phyloP scores from a whole-genome alignment of 2,113 vertebrate species.

The Chionomys nivalis region DNA sequence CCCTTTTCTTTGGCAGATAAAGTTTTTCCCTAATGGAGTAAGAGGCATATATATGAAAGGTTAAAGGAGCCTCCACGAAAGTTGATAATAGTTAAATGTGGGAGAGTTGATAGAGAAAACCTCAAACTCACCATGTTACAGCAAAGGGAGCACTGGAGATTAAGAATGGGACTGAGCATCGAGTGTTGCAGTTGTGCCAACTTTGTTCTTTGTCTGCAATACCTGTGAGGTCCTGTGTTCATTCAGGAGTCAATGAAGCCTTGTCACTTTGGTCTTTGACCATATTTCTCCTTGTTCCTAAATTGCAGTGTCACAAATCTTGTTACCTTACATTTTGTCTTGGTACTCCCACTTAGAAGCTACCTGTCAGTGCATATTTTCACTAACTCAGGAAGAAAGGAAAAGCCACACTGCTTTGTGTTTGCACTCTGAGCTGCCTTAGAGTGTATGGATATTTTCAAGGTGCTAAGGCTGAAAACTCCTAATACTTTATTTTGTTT shows the following conservation, averaged over 20 bases:
- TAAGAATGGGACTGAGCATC: background rate
- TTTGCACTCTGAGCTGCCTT: background rate
- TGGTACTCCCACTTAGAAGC: background rate
- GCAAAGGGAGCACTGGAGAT: background rate
- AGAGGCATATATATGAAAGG: background rate
- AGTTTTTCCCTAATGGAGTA: background rate
- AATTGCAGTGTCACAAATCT: background rate
- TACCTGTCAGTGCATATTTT: background rate
- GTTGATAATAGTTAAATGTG: background rate
- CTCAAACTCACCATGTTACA: background rate
- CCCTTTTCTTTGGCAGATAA: background rate
- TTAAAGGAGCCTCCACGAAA: background rate
- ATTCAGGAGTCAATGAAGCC: background rate
- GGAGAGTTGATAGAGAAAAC: background rate
- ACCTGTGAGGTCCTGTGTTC: background rate
- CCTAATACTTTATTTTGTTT: background rate
- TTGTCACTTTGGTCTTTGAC: background rate
- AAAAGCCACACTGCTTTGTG: background rate
- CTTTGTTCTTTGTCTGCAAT: background rate
- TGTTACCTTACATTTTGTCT: background rate
- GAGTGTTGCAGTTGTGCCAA: background rate
- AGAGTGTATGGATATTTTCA: background rate
- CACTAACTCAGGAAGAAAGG: background rate
- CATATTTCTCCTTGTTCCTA: background rate
- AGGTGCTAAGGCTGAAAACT: background rate